These are phyloP conservation scores for Drosophila vallismaia DNA, from an alignment of 2,888 invertebrate genomes.

Conservation along the genomic window DNA sequence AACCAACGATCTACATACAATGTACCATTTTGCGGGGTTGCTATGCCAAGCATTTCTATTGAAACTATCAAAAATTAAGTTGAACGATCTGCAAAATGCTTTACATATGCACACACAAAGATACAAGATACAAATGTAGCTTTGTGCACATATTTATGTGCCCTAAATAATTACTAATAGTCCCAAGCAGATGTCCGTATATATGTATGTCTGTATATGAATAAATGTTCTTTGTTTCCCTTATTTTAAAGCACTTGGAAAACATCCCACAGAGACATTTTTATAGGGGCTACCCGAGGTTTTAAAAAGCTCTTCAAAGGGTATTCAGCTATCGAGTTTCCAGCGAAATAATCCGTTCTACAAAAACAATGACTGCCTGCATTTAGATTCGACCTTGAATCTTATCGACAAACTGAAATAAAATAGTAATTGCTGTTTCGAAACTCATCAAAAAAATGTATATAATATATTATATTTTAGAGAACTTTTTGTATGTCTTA, in stretches of 20 bases:
- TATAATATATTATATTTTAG: no score
- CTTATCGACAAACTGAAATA: constrained; percentile 16
- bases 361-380: background rate
- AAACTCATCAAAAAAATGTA: background rate
- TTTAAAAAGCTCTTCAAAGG: constrained; percentile 1
- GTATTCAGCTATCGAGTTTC: constrained; percentile 10
- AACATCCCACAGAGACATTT: background rate
- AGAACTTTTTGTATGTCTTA: no score
- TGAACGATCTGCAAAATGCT: constrained; percentile 45
- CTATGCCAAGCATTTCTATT: constrained; percentile 44
- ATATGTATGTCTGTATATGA: background rate
- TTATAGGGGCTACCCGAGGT: background rate
- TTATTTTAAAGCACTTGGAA: background rate
- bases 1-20: constrained; percentile 37
- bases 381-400: constrained; percentile 26
- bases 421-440: constrained; percentile 7
- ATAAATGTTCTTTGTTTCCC: background rate
- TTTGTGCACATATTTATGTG: constrained; percentile 3
- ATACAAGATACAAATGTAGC: constrained; percentile 5
- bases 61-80: constrained; percentile 47
- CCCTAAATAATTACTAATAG: constrained; percentile 13
- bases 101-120: background rate
- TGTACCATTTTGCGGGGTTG: constrained; percentile 39
- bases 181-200: constrained; percentile 21
- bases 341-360: background rate